Evolutionary conservation across 2,888 invertebrate genomes (phyloP), one percentile per base, ranked within the genome.

Genomic region (Dynastes grantii): DNA sequence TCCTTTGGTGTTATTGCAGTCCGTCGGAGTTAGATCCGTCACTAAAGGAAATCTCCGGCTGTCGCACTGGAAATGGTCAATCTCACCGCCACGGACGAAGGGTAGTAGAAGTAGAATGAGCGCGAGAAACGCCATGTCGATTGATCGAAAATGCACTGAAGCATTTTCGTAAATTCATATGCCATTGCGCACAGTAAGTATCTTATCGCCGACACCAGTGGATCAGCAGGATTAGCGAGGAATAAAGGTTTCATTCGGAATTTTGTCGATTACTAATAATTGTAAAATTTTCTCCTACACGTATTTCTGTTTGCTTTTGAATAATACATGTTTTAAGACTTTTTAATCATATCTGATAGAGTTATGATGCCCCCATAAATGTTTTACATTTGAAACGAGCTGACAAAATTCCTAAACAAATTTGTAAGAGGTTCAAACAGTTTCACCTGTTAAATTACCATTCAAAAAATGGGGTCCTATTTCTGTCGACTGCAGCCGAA

Each of bases 1-100:
- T 55, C 79, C 75, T n/a, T 53, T 22, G 9, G 27, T 70, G 0
- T 13, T 16, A 22, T 73, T 63, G 63, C 85, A 85, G 32, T 65
- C 37, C 11, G n/a, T 4, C 6, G 65, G 65, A 2, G n/a, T 16
- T 5, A 65, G 40, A 65, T 65, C 65, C n/a, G 65, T 65, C 2
- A 65, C 40, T 9, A 65, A 40, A 2, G 65, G 65, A n/a, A 65
- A 65, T n/a, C 65, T 65, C 1, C 27, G 6, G 5, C n/a, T 1
- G 16, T 65, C 40, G 16, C 65, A 65, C 8, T 63, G 32, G 22
- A 29, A 63, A 16, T 4, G 11, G 32, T n/a, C 1, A 55, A 5
- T 55, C 5, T 55, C n/a, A n/a, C n/a, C 16, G 5, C 16, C 16
- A n/a, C n/a, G n/a, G 3, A 40, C 53, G n/a, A 55, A 16, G n/a